phyloP scores from a whole-genome alignment of 2,797 vertebrate genomes.

The Sardinella longiceps region DNA sequence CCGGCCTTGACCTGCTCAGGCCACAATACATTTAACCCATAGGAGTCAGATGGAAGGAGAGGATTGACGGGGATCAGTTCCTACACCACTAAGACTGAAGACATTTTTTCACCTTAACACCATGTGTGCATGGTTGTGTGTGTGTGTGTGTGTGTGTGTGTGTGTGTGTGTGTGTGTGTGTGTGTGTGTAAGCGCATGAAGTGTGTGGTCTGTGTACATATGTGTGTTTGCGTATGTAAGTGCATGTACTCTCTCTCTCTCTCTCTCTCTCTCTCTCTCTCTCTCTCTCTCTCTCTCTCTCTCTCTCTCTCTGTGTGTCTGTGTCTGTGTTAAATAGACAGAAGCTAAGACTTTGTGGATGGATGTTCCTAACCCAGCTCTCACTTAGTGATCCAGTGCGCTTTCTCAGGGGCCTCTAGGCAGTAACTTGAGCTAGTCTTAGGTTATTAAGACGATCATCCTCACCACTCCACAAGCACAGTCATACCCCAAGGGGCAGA shows the following conservation, averaged over 20 bases:
- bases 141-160: background rate
- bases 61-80: background rate
- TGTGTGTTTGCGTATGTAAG: background rate
- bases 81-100: background rate
- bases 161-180: background rate
- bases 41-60: background rate
- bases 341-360: background rate
- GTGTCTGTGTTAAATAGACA: background rate
- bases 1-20: background rate
- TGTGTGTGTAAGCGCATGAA: background rate
- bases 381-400: background rate
- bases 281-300: no score
- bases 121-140: background rate
- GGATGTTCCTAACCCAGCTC: background rate
- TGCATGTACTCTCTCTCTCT: no score
- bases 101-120: background rate
- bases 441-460: background rate
- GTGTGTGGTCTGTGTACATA: background rate
- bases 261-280: no score
- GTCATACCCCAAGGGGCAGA: background rate
- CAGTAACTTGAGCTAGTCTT: background rate
- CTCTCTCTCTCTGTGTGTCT: no score
- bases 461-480: background rate
- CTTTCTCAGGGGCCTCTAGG: background rate
- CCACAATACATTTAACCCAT: background rate